Evolutionary conservation across 2,888 invertebrate genomes (phyloP).

Genomic region (Eucera pruinosa): DNA sequence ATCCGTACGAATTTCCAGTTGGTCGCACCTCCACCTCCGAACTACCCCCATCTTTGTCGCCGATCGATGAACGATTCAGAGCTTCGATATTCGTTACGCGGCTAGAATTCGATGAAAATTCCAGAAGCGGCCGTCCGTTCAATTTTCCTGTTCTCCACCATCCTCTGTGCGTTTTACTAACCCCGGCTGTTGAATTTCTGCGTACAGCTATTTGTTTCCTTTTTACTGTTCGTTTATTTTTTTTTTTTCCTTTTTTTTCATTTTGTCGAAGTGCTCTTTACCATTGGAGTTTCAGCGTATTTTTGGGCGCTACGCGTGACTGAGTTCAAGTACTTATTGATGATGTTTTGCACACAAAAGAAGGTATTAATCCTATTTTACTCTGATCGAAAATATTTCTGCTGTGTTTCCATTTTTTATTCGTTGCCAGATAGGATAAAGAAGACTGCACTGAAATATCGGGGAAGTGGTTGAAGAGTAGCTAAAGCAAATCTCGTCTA

Average conservation of each 20-base stretch:
- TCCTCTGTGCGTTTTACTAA: neutral
- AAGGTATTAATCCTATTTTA: no score
- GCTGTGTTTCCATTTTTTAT: no score
- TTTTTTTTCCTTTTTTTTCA: neutral
- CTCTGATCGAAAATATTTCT: no score
- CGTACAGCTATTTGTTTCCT: neutral
- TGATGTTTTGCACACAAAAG: no score
- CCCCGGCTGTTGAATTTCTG: neutral
- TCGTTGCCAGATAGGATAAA: no score
- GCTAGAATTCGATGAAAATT: conserved; percentile 62
- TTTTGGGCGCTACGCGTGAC: neutral
- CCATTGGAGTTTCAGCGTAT: neutral
- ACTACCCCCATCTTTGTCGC: neutral
- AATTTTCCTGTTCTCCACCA: conserved; percentile 30
- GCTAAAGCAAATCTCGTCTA: neutral
- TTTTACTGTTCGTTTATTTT: neutral
- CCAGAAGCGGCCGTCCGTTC: conserved; percentile 55
- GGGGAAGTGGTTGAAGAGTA: neutral
- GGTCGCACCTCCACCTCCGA: conserved; percentile 25
- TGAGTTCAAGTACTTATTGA: neutral
- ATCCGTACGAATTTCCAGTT: conserved; percentile 60
- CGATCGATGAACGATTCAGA: conserved; percentile 52
- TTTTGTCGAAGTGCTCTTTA: neutral
- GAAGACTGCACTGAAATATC: no score
- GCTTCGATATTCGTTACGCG: conserved; percentile 63